Conservation (phyloP, 2,797 vertebrate genomes). For the Balearica regulorum region DNA sequence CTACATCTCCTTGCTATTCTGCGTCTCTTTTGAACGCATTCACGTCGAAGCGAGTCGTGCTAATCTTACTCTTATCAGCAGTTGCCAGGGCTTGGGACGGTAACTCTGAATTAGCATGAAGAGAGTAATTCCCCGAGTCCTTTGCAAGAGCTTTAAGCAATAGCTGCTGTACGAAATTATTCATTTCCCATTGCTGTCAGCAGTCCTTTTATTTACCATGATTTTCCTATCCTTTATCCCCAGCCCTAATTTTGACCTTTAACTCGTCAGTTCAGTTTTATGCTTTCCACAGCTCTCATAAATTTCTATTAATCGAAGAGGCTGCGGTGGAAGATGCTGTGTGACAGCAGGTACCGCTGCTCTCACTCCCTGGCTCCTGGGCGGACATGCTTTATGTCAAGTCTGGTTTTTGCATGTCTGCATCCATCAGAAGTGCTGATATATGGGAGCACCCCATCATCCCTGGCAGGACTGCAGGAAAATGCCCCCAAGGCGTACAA, state of each 20-base stretch:
- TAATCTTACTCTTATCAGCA: conserved; percentile 35
- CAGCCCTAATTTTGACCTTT: conserved; percentile 15
- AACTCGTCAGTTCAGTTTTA: neutral
- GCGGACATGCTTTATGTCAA: neutral
- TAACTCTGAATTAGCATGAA: neutral
- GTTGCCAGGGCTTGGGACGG: neutral
- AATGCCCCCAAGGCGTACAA: rapidly evolving
- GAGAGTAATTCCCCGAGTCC: neutral
- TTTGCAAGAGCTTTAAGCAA: neutral
- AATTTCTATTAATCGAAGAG: neutral
- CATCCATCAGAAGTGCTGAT: neutral
- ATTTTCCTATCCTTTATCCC: conserved; percentile 13
- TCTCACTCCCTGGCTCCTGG: neutral
- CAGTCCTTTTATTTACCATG: conserved; percentile 18
- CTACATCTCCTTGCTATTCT: neutral
- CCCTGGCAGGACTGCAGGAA: neutral
- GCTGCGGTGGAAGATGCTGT: neutral
- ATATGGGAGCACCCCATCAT: neutral
- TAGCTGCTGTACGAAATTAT: neutral
- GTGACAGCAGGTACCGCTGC: neutral
- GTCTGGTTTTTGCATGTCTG: neutral
- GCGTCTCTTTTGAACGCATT: neutral
- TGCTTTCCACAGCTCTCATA: neutral
- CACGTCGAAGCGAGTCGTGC: neutral
- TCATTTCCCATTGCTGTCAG: conserved; percentile 18